Percentiles rank a stretch among this genome's conserved stretches.
Conservation (phyloP, 2,888 invertebrate genomes). For the Catocala fraxini region DNA sequence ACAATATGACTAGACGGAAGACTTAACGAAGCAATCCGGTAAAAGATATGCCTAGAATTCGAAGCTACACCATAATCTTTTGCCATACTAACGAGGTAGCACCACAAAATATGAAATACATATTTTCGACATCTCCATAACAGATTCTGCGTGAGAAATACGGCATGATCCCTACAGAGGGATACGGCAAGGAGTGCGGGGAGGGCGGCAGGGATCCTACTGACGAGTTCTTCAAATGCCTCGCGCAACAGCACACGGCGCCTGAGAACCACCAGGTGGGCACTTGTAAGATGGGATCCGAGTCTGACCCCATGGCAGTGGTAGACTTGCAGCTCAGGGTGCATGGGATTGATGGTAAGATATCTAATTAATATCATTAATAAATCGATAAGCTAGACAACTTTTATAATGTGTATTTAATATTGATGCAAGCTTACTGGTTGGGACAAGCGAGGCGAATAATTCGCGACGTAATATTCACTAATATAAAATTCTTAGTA, state of each 20-base stretch:
- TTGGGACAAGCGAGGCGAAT: too few relatives aligned
- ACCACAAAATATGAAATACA: background rate
- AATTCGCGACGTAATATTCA: too few relatives aligned
- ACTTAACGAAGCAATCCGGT: too few relatives aligned
- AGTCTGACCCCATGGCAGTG: slow-evolving; percentile 90
- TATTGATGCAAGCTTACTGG: too few relatives aligned
- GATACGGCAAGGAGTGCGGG: slow-evolving; percentile 82
- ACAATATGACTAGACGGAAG: too few relatives aligned
- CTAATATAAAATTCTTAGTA: too few relatives aligned
- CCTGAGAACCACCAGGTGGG: slow-evolving; percentile 95
- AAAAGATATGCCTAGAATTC: too few relatives aligned
- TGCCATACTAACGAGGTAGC: too few relatives aligned
- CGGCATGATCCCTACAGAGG: slow-evolving; percentile 82
- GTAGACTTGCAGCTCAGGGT: slow-evolving; percentile 91
- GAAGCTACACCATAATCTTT: too few relatives aligned
- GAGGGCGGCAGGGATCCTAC: slow-evolving; percentile 80
- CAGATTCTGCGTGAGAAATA: slow-evolving; percentile 87
- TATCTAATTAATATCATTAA: background rate
- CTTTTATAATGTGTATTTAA: too few relatives aligned
- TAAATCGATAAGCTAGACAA: too few relatives aligned
- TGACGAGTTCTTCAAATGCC: slow-evolving; percentile 93
- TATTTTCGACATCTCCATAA: background rate
- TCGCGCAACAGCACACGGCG: slow-evolving; percentile 90
- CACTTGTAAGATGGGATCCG: slow-evolving; percentile 94
- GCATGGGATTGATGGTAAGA: slow-evolving; percentile 87